phyloP scores from a whole-genome alignment of 2,797 vertebrate species.

The Chaenodraco wilsoni region DNA sequence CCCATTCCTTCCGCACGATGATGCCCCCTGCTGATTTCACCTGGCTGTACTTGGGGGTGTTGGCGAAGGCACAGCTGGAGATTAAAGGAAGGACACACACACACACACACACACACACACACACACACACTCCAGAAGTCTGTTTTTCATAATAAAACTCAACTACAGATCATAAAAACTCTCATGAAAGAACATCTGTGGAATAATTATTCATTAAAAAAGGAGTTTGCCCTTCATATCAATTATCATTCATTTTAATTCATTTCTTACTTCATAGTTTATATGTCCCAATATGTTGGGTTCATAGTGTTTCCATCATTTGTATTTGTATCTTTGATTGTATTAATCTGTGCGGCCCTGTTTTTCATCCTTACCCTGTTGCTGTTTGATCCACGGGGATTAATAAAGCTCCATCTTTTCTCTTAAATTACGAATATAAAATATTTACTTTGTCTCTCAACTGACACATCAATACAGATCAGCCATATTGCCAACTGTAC shows the following conservation, averaged over 20 bases:
- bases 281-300: too few species aligned
- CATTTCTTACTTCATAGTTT: too few species aligned
- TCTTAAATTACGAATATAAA: background rate
- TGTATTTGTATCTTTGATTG: too few species aligned
- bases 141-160: conserved; percentile 1
- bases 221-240: background rate
- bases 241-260: background rate
- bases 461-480: background rate
- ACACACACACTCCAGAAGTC: conserved; percentile 31
- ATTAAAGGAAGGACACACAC: conserved; percentile 24
- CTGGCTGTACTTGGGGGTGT: conserved; percentile 94
- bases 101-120: background rate
- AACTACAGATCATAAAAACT: background rate
- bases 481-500: background rate
- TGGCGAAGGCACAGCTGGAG: conserved; percentile 91
- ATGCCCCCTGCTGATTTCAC: conserved; percentile 89
- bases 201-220: background rate
- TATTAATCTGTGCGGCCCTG: too few species aligned
- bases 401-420: too few species aligned
- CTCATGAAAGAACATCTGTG: background rate
- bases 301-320: too few species aligned
- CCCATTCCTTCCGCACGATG: conserved; percentile 91
- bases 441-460: background rate
- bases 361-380: too few species aligned
- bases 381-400: too few species aligned